phyloP scores from a whole-genome alignment of 64 coral and sea anemone species.

The Porites lutea region DNA sequence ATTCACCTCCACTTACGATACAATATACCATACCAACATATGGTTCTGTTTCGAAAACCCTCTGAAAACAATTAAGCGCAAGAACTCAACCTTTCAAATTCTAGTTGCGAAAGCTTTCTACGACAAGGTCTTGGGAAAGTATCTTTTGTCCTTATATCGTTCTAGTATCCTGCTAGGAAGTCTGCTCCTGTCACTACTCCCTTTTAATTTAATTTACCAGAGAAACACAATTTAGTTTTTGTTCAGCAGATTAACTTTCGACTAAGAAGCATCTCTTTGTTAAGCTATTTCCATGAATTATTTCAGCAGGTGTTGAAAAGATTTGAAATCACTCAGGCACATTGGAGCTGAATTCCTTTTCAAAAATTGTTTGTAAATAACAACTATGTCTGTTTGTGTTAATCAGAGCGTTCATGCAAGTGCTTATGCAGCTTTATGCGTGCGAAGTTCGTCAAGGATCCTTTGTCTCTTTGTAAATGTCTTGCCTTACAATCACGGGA shows the following conservation, averaged over 20 bases:
- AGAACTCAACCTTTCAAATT: not conserved
- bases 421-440: too few species aligned
- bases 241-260: not conserved
- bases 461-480: not conserved
- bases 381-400: not conserved
- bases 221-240: not conserved
- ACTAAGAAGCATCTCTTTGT: not conserved
- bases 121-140: not conserved
- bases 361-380: not conserved
- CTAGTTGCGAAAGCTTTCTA: not conserved
- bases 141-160: conserved; percentile 1
- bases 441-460: not conserved
- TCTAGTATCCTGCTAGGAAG: not conserved
- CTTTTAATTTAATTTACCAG: not conserved
- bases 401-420: not conserved
- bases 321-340: not conserved
- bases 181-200: not conserved
- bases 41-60: not conserved
- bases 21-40: not conserved
- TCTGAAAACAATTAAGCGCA: not conserved
- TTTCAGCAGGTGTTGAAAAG: not conserved
- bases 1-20: not conserved
- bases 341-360: not conserved
- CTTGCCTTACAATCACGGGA: too few species aligned
- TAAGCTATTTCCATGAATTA: not conserved